phyloP scores from a whole-genome alignment of 2,797 vertebrate genomes.

The Sebastes hopkinsi region DNA sequence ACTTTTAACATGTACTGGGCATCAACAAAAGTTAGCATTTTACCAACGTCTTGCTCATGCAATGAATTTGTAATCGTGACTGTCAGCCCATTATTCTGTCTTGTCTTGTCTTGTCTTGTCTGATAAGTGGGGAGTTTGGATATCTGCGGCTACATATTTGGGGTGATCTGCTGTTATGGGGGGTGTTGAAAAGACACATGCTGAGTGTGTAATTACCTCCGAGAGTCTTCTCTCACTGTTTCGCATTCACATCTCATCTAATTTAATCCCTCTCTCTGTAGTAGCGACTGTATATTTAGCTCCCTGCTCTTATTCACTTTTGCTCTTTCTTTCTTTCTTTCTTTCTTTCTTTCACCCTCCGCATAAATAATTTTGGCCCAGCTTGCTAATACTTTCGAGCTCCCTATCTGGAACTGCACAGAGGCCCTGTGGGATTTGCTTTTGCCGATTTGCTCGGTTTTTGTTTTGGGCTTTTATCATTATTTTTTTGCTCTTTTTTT shows the following conservation, averaged over 20 bases:
- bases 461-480: background rate
- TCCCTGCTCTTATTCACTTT: slow-evolving; percentile 4
- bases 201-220: slow-evolving; percentile 58
- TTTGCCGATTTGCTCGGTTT: slow-evolving; percentile 44
- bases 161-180: slow-evolving; percentile 24
- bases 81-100: background rate
- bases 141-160: slow-evolving; percentile 13
- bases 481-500: background rate
- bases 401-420: slow-evolving; percentile 13
- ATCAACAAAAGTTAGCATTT: background rate
- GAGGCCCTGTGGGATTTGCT: slow-evolving; percentile 31
- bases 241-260: slow-evolving; percentile 39
- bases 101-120: background rate
- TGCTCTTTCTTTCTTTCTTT: background rate
- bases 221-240: slow-evolving; percentile 40
- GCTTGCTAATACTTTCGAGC: slow-evolving; percentile 24
- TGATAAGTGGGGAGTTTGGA: background rate
- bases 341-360: slow-evolving; percentile 14
- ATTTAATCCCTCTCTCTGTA: slow-evolving; percentile 41
- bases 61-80: background rate
- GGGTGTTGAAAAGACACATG: slow-evolving; percentile 39
- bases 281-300: slow-evolving; percentile 45
- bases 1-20: too few species aligned
- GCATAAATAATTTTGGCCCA: slow-evolving; percentile 36
- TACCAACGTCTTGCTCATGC: background rate